A percentile compares a stretch with the other conserved stretches of the same genome.
Evolutionary conservation across 2,797 vertebrate genomes (phyloP).

Genomic region (Borostomias antarcticus): DNA sequence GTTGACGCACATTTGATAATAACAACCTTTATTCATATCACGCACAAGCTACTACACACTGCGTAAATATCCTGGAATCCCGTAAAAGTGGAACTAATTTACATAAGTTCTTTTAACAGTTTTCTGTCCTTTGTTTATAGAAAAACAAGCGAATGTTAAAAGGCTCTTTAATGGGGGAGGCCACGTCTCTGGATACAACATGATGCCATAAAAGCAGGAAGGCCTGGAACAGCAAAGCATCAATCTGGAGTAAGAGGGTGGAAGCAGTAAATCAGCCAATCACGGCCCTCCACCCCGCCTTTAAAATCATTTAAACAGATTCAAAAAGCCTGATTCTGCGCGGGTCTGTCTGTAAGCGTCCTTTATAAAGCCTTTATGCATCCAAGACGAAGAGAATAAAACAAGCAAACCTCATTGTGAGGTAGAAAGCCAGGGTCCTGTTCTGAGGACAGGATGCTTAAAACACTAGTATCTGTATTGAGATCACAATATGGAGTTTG

Average conservation of each 20-base stretch:
- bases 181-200: constrained; percentile 82
- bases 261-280: constrained; percentile 79
- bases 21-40: constrained; percentile 26
- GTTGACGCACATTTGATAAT: constrained; percentile 10
- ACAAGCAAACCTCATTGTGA: constrained; percentile 68
- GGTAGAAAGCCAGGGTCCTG: constrained; percentile 59
- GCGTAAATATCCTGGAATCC: constrained; percentile 20
- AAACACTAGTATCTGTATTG: constrained; percentile 58
- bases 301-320: constrained; percentile 84
- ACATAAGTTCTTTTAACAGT: constrained; percentile 61
- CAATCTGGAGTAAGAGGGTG: constrained; percentile 80
- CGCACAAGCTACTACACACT: constrained; percentile 27
- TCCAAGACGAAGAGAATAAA: constrained; percentile 66
- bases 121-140: constrained; percentile 71
- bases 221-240: constrained; percentile 78
- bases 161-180: constrained; percentile 80
- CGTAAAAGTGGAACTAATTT: constrained; percentile 58
- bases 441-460: constrained; percentile 58
- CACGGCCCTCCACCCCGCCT: constrained; percentile 72
- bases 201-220: constrained; percentile 80
- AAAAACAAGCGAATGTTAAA: constrained; percentile 79
- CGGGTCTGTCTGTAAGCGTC: constrained; percentile 76
- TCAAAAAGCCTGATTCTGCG: constrained; percentile 78
- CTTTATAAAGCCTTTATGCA: constrained; percentile 80
- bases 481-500: constrained; percentile 60